Evolutionary conservation across 2,797 vertebrate genomes (phyloP).

Genomic region (Danio albolineatus): DNA sequence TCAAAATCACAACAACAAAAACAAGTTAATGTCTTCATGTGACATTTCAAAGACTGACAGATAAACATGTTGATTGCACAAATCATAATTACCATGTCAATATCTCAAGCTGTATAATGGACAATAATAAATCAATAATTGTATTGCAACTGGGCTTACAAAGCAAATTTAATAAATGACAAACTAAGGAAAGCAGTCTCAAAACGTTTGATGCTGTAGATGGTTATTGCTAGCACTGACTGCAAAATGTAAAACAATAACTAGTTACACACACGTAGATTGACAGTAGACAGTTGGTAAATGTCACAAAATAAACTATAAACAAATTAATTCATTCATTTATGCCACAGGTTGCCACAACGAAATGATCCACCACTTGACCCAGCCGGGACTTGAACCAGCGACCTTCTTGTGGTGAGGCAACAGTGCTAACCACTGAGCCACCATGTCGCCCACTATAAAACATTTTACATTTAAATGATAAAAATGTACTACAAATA

Average conservation of each 20-base stretch:
- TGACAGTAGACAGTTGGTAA: too few relatives aligned
- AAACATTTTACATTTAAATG: too few relatives aligned
- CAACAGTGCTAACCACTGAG: too few relatives aligned
- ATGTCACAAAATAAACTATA: background rate
- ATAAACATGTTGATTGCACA: background rate
- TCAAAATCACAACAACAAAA: background rate
- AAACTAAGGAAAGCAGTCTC: background rate
- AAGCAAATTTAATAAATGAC: conserved; percentile 13
- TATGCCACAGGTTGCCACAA: too few relatives aligned
- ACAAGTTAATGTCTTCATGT: background rate
- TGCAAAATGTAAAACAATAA: background rate
- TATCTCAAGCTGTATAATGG: background rate
- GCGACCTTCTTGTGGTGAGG: too few relatives aligned
- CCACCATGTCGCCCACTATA: too few relatives aligned
- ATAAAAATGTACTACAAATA: too few relatives aligned
- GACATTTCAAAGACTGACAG: conserved; percentile 11
- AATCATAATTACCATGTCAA: conserved; percentile 19
- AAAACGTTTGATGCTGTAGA: background rate
- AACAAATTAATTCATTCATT: too few relatives aligned
- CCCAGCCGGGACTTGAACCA: too few relatives aligned
- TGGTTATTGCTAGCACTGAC: background rate
- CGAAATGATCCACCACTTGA: too few relatives aligned
- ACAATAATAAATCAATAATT: background rate
- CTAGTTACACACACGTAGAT: background rate
- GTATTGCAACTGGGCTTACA: background rate